These are phyloP conservation scores for Cotesia chilonis DNA, from an alignment of 1,140 invertebrate species.

Conservation along the genomic window DNA sequence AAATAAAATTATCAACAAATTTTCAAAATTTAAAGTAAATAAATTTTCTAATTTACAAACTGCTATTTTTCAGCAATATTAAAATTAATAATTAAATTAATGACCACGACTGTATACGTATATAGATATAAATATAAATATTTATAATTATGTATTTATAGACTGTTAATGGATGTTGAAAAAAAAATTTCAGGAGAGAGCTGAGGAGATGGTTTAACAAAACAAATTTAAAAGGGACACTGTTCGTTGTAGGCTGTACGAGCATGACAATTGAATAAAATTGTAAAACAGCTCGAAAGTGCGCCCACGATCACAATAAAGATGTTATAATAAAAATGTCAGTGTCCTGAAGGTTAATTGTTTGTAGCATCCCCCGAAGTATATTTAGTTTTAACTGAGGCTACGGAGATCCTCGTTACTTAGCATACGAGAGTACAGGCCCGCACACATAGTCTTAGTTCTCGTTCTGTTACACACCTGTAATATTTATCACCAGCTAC, in stretches of 20 bases:
- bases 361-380: slow-evolving; percentile 33
- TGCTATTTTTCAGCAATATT: too few relatives aligned
- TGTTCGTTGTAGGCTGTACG: slow-evolving; percentile 12
- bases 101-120: too few relatives aligned
- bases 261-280: neutral
- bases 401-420: slow-evolving; percentile 37
- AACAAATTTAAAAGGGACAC: slow-evolving; percentile 4
- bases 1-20: too few relatives aligned
- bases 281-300: neutral
- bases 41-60: too few relatives aligned
- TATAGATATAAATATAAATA: slow-evolving; percentile 31
- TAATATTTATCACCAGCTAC: slow-evolving; percentile 58
- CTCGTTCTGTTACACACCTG: slow-evolving; percentile 56
- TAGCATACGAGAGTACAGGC: slow-evolving; percentile 54
- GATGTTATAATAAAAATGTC: slow-evolving; percentile 2
- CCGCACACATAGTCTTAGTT: slow-evolving; percentile 59
- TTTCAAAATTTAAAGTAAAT: too few relatives aligned
- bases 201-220: slow-evolving; percentile 25
- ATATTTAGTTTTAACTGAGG: slow-evolving; percentile 34
- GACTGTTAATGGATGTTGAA: slow-evolving; percentile 26
- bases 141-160: slow-evolving; percentile 7
- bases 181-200: slow-evolving; percentile 34
- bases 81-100: too few relatives aligned
- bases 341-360: slow-evolving; percentile 28
- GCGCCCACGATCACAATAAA: slow-evolving; percentile 1